Conservation (phyloP, 2,888 invertebrate species). For the Perizoma flavofasciatum region DNA sequence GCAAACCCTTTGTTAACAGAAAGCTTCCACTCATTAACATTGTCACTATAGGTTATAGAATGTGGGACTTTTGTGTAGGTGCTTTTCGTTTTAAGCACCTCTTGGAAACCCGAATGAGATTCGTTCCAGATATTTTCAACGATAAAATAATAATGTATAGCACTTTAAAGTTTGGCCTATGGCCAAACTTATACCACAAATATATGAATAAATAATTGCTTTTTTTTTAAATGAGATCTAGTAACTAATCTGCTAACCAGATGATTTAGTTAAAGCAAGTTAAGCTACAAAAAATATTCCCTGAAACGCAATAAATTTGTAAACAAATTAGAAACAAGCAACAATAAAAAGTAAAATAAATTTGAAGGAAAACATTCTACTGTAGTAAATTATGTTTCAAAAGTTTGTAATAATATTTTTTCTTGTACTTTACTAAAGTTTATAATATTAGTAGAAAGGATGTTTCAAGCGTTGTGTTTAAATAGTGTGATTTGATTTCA, state of each 20-base stretch:
- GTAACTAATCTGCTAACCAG: slow-evolving; percentile 16
- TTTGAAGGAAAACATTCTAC: slow-evolving; percentile 49
- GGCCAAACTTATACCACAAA: too few relatives aligned
- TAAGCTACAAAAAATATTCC: slow-evolving; percentile 17
- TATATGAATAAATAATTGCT: too few relatives aligned
- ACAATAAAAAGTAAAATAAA: slow-evolving; percentile 50
- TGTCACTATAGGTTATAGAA: slow-evolving; percentile 39
- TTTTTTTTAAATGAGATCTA: neutral
- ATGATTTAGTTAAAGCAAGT: slow-evolving; percentile 12
- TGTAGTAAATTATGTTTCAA: slow-evolving; percentile 53
- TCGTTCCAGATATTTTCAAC: neutral
- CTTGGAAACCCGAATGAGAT: slow-evolving; percentile 3
- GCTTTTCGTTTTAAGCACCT: neutral
- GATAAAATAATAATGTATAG: neutral
- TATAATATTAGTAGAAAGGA: neutral
- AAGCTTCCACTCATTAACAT: slow-evolving; percentile 51
- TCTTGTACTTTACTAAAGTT: neutral
- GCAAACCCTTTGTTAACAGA: slow-evolving; percentile 46
- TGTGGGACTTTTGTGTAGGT: slow-evolving; percentile 42
- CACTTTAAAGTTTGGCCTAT: neutral
- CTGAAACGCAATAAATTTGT: slow-evolving; percentile 29
- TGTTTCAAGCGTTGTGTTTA: neutral
- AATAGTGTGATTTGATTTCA: too few relatives aligned
- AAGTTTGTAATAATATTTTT: slow-evolving; percentile 53
- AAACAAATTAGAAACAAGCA: slow-evolving; percentile 44